Evolutionary conservation across 1,140 invertebrate species (phyloP).

Genomic region (Oedothorax gibbosus): DNA sequence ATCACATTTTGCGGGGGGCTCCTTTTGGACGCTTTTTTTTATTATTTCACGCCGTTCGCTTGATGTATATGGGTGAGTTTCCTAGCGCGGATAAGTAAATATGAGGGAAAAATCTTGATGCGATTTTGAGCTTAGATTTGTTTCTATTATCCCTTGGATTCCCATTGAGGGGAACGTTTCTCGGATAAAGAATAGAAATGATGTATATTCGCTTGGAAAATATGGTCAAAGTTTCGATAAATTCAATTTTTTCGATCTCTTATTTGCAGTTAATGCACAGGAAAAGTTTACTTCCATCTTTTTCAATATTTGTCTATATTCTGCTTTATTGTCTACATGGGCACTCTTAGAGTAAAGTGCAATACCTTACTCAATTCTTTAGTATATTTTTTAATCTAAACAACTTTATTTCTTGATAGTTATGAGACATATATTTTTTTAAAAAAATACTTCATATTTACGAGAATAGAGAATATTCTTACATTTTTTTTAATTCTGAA

Average conservation of each 20-base stretch:
- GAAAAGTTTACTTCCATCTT: too few species aligned
- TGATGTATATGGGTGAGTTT: constrained; percentile 31
- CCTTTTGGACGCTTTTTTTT: background rate
- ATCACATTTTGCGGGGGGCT: constrained; percentile 22
- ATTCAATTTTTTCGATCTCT: constrained; percentile 45
- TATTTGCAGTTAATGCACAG: too few species aligned
- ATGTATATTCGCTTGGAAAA: constrained; percentile 29
- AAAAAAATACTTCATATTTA: too few species aligned
- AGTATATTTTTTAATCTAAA: too few species aligned
- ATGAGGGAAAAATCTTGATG: constrained; percentile 37
- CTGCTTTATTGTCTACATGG: too few species aligned
- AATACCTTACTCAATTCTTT: too few species aligned
- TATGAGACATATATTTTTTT: too few species aligned
- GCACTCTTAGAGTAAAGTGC: too few species aligned
- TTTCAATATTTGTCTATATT: too few species aligned
- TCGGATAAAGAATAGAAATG: constrained; percentile 3
- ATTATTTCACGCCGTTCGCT: constrained; percentile 13
- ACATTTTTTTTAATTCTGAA: too few species aligned
- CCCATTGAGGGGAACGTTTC: constrained; percentile 12
- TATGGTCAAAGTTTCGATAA: constrained; percentile 43
- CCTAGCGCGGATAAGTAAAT: constrained; percentile 32
- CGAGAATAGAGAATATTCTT: too few species aligned
- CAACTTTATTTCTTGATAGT: too few species aligned
- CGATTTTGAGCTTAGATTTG: constrained; percentile 50
- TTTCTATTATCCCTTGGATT: constrained; percentile 46